Evolutionary conservation across 2,888 invertebrate genomes (phyloP).

Genomic region (Microplitis deprimator): DNA sequence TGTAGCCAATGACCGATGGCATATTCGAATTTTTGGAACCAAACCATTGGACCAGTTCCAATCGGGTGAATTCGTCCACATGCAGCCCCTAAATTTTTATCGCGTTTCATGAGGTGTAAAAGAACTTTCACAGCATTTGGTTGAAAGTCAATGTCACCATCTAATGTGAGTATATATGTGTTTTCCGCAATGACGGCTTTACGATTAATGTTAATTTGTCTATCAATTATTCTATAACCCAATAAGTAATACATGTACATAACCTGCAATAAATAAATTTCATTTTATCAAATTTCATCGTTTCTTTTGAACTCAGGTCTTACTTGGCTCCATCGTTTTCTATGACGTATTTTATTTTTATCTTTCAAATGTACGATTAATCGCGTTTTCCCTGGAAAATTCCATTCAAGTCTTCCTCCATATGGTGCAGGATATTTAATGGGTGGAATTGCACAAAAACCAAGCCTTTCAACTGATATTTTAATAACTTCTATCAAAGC

Average conservation of each 20-base stretch:
- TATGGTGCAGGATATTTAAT: conserved; percentile 87
- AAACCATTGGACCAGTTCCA: conserved; percentile 85
- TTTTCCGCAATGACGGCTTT: conserved; percentile 83
- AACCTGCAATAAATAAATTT: conserved; percentile 71
- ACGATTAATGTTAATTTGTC: conserved; percentile 75
- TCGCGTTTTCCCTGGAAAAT: conserved; percentile 86
- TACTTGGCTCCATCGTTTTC: conserved; percentile 94
- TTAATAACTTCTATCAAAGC: conserved; percentile 81
- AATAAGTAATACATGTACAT: conserved; percentile 96
- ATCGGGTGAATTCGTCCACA: conserved; percentile 93
- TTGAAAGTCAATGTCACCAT: conserved; percentile 92
- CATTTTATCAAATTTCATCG: not conserved
- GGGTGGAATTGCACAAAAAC: conserved; percentile 77
- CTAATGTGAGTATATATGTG: conserved; percentile 87
- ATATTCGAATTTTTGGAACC: conserved; percentile 92
- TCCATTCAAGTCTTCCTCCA: conserved; percentile 88
- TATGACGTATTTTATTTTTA: conserved; percentile 88
- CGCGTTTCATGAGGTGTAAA: conserved; percentile 89
- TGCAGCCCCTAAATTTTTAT: conserved; percentile 84
- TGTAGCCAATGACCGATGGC: conserved; percentile 95
- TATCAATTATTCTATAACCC: conserved; percentile 84
- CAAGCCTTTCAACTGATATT: conserved; percentile 82
- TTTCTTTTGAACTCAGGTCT: conserved; percentile 14
- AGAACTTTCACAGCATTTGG: conserved; percentile 84
- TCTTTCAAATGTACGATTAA: conserved; percentile 92